These are phyloP conservation scores for Sebastes schlegelii DNA, from an alignment of 2,113 vertebrate genomes.

Conservation along the genomic window DNA sequence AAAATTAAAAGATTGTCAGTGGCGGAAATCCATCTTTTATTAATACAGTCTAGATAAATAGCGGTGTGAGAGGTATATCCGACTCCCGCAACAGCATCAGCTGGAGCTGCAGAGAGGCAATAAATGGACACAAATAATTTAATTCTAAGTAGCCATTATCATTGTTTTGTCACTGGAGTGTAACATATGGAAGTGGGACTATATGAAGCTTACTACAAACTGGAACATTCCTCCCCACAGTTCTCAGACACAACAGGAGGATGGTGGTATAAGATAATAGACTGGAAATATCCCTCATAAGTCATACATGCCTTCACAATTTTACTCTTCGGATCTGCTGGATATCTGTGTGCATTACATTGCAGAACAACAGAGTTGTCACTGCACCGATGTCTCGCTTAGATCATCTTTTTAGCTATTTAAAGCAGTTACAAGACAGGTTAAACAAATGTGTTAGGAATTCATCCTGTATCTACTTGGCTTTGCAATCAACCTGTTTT, in stretches of 20 bases:
- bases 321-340: not conserved
- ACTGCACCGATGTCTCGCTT: not conserved
- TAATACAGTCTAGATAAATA: constrained; percentile 33
- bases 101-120: constrained; percentile 11
- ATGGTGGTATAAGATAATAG: not conserved
- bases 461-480: not conserved
- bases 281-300: not conserved
- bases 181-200: constrained; percentile 25
- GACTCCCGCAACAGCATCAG: not conserved
- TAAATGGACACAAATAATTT: constrained; percentile 6
- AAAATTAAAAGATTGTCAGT: constrained; percentile 49
- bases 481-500: not conserved
- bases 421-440: not conserved
- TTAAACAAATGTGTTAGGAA: not conserved
- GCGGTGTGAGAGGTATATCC: not conserved
- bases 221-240: not conserved
- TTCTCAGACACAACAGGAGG: constrained; percentile 5
- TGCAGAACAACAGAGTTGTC: not conserved
- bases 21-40: constrained; percentile 54
- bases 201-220: constrained; percentile 2
- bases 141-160: constrained; percentile 11
- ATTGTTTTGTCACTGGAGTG: constrained; percentile 9
- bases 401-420: not conserved
- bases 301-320: not conserved
- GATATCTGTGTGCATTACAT: fast-evolving